phyloP scores from a whole-genome alignment of 1,140 invertebrate genomes.

The Polypedilum vanderplanki region DNA sequence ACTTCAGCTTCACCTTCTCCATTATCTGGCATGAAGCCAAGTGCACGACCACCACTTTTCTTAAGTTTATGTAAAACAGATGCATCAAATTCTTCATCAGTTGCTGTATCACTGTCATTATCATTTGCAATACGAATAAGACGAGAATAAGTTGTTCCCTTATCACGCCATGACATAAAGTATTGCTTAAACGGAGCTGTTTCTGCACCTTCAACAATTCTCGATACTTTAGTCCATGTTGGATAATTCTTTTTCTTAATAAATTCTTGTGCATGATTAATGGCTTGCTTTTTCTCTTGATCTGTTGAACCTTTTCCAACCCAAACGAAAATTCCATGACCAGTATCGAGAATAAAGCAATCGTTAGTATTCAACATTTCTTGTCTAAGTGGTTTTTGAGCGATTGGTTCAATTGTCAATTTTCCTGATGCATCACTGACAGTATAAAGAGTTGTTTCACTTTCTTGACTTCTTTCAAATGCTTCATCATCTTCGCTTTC shows the following conservation, averaged over 20 bases:
- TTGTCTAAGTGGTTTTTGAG: constrained; percentile 60
- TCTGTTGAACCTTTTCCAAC: constrained; percentile 68
- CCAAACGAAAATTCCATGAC: constrained; percentile 77
- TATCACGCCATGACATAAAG: constrained; percentile 51
- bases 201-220: constrained; percentile 66
- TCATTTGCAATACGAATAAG: constrained; percentile 47
- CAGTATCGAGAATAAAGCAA: constrained; percentile 78
- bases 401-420: constrained; percentile 56
- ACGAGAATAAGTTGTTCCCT: constrained; percentile 34
- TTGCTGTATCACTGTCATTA: constrained; percentile 36
- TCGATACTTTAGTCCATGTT: constrained; percentile 63
- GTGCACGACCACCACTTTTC: constrained; percentile 48
- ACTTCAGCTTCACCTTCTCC: constrained; percentile 52
- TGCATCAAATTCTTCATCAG: constrained; percentile 39
- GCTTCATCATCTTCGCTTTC: constrained; percentile 62
- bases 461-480: constrained; percentile 52
- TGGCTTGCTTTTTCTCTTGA: constrained; percentile 69
- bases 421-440: constrained; percentile 63
- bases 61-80: constrained; percentile 39
- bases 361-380: constrained; percentile 70
- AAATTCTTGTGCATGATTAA: constrained; percentile 65
- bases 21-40: constrained; percentile 67
- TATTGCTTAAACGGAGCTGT: constrained; percentile 72
- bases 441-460: constrained; percentile 55
- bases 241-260: constrained; percentile 66